These are phyloP conservation scores for Archegozetes longisetosus DNA, from an alignment of 1,140 invertebrate species.

Conservation along the genomic window DNA sequence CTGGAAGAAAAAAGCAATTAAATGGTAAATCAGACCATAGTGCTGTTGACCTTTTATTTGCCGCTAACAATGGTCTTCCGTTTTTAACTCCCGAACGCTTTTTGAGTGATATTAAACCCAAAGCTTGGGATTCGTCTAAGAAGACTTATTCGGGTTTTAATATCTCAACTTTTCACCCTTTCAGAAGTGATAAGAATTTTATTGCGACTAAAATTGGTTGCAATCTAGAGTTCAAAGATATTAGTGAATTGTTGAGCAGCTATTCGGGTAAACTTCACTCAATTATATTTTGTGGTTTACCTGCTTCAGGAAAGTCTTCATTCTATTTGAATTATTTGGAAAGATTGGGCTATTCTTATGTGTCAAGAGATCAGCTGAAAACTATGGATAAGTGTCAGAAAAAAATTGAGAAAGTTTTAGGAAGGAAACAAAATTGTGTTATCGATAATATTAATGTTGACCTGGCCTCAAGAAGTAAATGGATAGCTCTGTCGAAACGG, in stretches of 20 bases:
- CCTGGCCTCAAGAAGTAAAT: slow-evolving; percentile 1
- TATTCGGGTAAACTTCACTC: neutral
- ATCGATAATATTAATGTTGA: slow-evolving; percentile 17
- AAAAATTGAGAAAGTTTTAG: neutral
- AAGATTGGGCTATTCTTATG: slow-evolving; percentile 7
- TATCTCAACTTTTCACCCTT: neutral
- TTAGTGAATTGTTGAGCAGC: neutral
- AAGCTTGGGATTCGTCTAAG: neutral
- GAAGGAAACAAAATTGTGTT: slow-evolving; percentile 1
- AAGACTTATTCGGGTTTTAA: neutral
- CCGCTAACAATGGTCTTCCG: slow-evolving; percentile 12
- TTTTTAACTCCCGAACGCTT: slow-evolving; percentile 20
- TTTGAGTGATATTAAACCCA: slow-evolving; percentile 5
- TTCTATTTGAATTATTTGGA: slow-evolving; percentile 5
- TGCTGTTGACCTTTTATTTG: slow-evolving; percentile 18
- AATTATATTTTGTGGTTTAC: slow-evolving; percentile 14
- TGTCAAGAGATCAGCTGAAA: slow-evolving; percentile 9
- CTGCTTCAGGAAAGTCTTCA: slow-evolving; percentile 16
- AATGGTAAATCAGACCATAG: slow-evolving; percentile 16
- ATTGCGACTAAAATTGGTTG: neutral
- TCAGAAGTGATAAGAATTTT: neutral
- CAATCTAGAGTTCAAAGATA: neutral
- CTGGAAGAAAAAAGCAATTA: slow-evolving; percentile 13
- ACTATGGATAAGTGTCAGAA: slow-evolving; percentile 11
- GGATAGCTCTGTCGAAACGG: slow-evolving; percentile 5